Percentiles rank a stretch among this genome's conserved stretches.
Evolutionary conservation across 2,113 vertebrate genomes (phyloP).

Genomic region (cat (Felis catus)): F.catus_Fca126_mat1.0 CM031424.1:30242001-30242500

Average conservation of each 20-base stretch:
- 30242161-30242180: not conserved
- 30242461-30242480: not conserved
- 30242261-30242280: not conserved
- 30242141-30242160: not conserved
- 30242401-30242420: not conserved
- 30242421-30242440: not conserved
- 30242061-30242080: too few relatives aligned
- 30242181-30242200: not conserved
- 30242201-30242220: not conserved
- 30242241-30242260: not conserved
- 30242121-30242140: not conserved
- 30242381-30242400: not conserved
- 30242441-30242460: not conserved
- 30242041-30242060: not conserved
- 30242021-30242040: not conserved
- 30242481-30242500: not conserved
- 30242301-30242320: not conserved
- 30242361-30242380: not conserved
- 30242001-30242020: not conserved
- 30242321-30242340: not conserved
- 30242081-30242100: not conserved
- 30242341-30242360: not conserved
- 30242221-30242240: not conserved
- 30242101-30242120: not conserved
- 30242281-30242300: accelerated